phyloP scores from a whole-genome alignment of 2,888 invertebrate genomes.

The Chymomyza procnemis region DNA sequence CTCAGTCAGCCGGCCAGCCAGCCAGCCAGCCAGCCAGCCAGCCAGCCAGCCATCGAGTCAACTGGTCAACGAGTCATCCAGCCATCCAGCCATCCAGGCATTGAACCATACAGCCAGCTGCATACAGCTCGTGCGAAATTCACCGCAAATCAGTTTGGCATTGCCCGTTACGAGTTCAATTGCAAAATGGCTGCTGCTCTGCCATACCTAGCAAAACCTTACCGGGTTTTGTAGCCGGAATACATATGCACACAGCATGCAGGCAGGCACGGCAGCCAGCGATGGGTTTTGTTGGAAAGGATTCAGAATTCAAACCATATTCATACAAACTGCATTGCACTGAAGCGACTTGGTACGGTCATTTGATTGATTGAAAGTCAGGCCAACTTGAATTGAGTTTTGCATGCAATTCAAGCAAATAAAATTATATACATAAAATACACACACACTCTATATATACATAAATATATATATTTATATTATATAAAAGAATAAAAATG shows the following conservation, averaged over 20 bases:
- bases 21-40: not conserved
- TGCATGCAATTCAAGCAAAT: constrained; percentile 8
- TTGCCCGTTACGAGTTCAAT: constrained; percentile 15
- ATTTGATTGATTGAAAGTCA: constrained; percentile 53
- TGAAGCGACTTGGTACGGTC: not conserved
- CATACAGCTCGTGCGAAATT: constrained; percentile 9
- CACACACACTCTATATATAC: not conserved
- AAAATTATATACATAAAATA: not conserved
- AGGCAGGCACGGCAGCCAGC: too few species aligned
- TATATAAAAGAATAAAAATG: not conserved
- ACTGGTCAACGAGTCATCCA: not conserved
- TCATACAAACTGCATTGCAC: not conserved
- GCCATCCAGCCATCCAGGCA: not conserved
- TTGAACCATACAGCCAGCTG: not conserved
- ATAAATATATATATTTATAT: not conserved
- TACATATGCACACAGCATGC: too few species aligned
- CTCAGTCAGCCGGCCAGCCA: not conserved
- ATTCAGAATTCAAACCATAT: not conserved
- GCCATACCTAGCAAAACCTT: not conserved
- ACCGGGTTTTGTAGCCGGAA: too few species aligned
- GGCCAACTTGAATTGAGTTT: constrained; percentile 42
- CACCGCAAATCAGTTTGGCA: constrained; percentile 54
- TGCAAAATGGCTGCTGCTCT: not conserved
- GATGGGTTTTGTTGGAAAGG: not conserved
- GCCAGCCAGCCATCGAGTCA: not conserved